Base-by-base conservation (phyloP, 1,140 invertebrate species). In the Hycleus phaleratus region DNA sequence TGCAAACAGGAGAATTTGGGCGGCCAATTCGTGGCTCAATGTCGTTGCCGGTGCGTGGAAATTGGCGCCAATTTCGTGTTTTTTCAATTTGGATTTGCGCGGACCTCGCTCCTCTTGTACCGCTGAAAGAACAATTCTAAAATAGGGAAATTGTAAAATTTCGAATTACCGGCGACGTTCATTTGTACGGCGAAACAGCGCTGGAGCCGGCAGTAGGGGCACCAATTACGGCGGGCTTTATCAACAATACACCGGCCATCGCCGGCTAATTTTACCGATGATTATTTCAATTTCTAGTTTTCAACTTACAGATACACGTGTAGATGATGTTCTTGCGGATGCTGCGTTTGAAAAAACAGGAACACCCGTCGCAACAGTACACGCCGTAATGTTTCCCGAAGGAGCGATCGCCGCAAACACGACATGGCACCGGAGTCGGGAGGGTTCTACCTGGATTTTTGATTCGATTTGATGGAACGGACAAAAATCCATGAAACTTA, bases 351-450 rank as follows among this genome's bases (percentile, higher is more conserved):
- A 94, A 93, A 71, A 94, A 93, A 66, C 91, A 93, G 40, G 87
- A 90, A 71, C 91, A 93, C 4, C 91, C 91, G 66, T 94, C 91
- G 69, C 91, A 93, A 68, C 89, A 90, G 70, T 82, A 86, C 6
- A 90, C 85, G 0, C 91, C 91, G 66, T 94, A 93, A 72, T 94
- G 90, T 71, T 91, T 90, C 0, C 91, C 91, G 63, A 87, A 92
- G 10, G 87, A 90, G 68, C 86, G 83, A 74, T 93, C 91, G 1
- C 91, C 91, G 67, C 91, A 93, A 43, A 93, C 89, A 62, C 80
- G 77, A 70, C 88, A 91, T 5, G 81, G 65, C 0, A 87, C 84
- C 8, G 84, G 83, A 6, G 80, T 79, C 0, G 84, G 82, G 32
- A 87, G 67, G 26, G 82, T 84, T 68, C 86, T 76, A 56, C 86